Conservation (phyloP, 2,113 vertebrate species). For the Gymnobelideus leadbeateri region DNA sequence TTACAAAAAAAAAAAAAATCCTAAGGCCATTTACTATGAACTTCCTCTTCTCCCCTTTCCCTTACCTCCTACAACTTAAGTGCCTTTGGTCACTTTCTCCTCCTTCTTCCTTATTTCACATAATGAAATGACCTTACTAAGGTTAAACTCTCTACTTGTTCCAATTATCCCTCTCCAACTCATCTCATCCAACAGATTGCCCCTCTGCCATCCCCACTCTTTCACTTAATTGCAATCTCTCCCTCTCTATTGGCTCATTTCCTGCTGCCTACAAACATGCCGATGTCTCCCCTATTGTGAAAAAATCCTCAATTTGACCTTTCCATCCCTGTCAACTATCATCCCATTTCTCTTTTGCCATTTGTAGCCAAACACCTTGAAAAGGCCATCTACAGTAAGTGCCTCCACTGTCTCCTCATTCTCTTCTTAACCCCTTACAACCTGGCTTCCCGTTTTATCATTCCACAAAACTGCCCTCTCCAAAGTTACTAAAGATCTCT, state of each 20-base stretch:
- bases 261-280: background rate
- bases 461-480: background rate
- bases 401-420: background rate
- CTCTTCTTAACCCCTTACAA: background rate
- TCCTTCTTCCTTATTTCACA: background rate
- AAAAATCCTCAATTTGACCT: background rate
- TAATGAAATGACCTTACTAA: background rate
- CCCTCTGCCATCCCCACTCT: background rate
- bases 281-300: background rate
- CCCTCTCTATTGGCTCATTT: background rate
- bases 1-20: background rate
- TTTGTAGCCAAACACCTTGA: background rate
- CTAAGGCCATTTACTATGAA: background rate
- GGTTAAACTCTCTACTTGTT: too few species aligned
- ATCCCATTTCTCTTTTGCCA: background rate
- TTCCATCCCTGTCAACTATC: background rate
- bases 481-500: background rate
- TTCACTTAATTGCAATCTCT: background rate
- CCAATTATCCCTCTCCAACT: background rate
- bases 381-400: background rate
- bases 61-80: background rate
- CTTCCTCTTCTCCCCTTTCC: background rate
- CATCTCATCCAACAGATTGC: background rate
- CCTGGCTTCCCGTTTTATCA: background rate
- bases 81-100: background rate